Evolutionary conservation across 2,888 invertebrate species (phyloP), one percentile per base, ranked within the genome.

Genomic region (Tromatobia lineatoria): DNA sequence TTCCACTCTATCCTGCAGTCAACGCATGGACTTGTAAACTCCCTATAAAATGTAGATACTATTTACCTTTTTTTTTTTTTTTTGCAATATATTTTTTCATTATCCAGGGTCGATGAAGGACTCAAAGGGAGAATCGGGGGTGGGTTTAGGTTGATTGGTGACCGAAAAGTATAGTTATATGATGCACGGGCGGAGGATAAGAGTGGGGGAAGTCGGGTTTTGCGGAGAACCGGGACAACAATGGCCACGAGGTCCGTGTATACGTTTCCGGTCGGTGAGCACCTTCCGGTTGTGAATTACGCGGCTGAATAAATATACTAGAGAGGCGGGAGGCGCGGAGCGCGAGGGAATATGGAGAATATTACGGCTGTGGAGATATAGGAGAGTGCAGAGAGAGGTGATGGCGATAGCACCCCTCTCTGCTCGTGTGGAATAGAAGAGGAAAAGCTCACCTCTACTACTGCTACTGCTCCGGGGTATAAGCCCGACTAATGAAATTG

Each of bases 261-360:
- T 92, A 91, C 89, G 90, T 91, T 93, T 93, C 93, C 93, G 93
- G 92, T 91, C 88, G 91, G 90, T 91, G 93, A 91, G 91, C 91
- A 91, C 90, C 92, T 93, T 93, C 93, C 93, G 92, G 93, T 92
- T 91, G 91, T 92, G 93, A 93, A 93, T 93, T 93, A 93, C 92
- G 90, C 90, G 91, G 91, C 86, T 92, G 93, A 93, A 93, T 92
- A 93, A 93, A 92, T 92, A 91, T 88, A 90, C 89, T 86, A 80
- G 61, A 54, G 45, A 18, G 20, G 42, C 18, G 54, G 20, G 47
- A 45, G 6, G 69, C 18, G 57, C 42, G 25, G 20, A 52, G 64
- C n/a, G 69, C 11, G 52, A 54, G 18, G 52, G 71, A 57, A 75
- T 15, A 20, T 77, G 78, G 81, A 66, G 77, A 80, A 82, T 82